Evolutionary conservation across 2,888 invertebrate species (phyloP), one percentile per base, ranked within the genome.

Genomic region (Coleophora flavipennella): DNA sequence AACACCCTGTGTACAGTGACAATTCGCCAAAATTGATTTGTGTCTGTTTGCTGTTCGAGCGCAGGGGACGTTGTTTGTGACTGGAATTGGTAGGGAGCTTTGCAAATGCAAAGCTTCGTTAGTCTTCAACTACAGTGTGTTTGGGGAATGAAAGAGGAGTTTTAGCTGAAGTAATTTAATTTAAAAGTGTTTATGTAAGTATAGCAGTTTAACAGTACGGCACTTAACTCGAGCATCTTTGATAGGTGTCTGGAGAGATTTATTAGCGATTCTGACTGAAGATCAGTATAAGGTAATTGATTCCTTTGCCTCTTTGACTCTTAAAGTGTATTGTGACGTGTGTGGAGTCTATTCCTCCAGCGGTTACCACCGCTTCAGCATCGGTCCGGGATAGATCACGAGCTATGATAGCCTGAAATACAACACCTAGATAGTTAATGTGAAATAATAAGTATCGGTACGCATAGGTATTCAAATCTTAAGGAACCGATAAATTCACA

Each of bases 21-120:
- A 75, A 78, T 73, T 78, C 73, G 79, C 78, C 63, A 76, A 83
- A 84, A 80, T 84, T 80, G 79, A 83, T 81, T 81, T 74, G 78
- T 78, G 71, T 62, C 56, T 63, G 60, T 65, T 63, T 63, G 63
- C 57, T 59, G 55, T 64, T 52, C 49, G 54, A 59, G 61, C 49
- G 49, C 52, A 39, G 38, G 42, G 47, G 51, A 36, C 36, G 39
- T 37, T 51, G 45, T 50, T 48, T 47, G 38, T 40, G 41, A 38
- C 39, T 31, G 37, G 35, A n/a, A n/a, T 32, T 12, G 36, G 8
- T 11, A 8, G 29, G 33, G 33, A 13, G 33, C 20, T 20, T 20
- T 8, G 38, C 31, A n/a, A 10, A 31, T n/a, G 31, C 11, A 10
- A 11, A 27, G 11, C 34, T 34, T 39, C 35, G 39, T 39, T 39